Evolutionary conservation across 1,140 invertebrate species (phyloP).

Genomic region (Periplaneta americana): DNA sequence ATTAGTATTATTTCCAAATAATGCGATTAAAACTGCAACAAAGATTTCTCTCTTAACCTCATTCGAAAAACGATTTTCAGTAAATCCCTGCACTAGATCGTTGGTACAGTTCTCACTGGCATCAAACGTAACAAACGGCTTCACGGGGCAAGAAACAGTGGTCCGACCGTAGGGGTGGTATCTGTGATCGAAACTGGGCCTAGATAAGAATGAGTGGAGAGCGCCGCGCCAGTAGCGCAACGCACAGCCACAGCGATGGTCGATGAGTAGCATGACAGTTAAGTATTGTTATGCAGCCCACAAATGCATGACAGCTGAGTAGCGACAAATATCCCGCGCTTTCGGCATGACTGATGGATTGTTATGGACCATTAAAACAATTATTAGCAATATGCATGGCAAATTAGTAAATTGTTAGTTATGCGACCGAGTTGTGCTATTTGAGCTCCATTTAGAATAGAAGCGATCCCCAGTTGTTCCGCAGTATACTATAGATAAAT

Average conservation of each 20-base stretch:
- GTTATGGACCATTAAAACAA: too few species aligned
- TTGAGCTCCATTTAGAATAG: neutral
- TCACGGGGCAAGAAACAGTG: neutral
- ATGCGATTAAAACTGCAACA: too few species aligned
- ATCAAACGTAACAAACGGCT: neutral
- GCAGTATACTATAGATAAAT: too few species aligned
- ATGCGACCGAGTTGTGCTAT: neutral
- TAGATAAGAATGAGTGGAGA: neutral
- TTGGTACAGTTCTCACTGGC: too few species aligned
- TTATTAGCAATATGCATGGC: neutral
- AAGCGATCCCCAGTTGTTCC: neutral
- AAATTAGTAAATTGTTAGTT: neutral
- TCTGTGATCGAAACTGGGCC: neutral
- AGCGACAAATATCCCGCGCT: neutral
- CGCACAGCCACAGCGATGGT: neutral
- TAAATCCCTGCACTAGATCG: too few species aligned
- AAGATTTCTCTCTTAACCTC: too few species aligned
- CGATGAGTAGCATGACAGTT: neutral
- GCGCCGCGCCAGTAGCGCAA: too few species aligned
- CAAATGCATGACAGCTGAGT: neutral
- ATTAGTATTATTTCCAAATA: too few species aligned
- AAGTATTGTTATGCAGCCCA: neutral
- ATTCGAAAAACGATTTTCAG: too few species aligned
- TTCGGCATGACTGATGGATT: too few species aligned
- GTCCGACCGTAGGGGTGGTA: neutral